These are phyloP conservation scores for Teleopsis dalmanni DNA, from an alignment of 1,140 invertebrate genomes.

Conservation along the genomic window DNA sequence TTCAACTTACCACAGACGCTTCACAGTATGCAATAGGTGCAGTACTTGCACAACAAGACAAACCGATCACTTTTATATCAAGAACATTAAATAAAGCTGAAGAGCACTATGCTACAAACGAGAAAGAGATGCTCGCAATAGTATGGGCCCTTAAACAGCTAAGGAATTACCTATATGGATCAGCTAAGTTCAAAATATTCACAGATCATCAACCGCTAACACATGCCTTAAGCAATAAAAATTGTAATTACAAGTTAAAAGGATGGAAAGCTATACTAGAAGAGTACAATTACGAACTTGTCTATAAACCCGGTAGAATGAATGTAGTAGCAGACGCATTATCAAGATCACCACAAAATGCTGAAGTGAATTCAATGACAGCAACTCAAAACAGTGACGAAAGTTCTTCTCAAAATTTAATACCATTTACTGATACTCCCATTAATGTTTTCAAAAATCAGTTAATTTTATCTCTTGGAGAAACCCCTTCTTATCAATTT, in stretches of 20 bases:
- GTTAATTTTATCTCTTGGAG: background rate
- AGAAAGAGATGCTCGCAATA: slow-evolving; percentile 44
- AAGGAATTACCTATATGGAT: slow-evolving; percentile 43
- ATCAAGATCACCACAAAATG: slow-evolving; percentile 7
- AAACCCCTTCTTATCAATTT: background rate
- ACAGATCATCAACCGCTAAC: slow-evolving; percentile 48
- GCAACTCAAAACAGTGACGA: background rate
- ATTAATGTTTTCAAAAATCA: no score
- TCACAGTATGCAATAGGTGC: slow-evolving; percentile 1
- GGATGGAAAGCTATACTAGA: slow-evolving; percentile 47
- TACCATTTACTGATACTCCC: background rate
- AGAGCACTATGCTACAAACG: slow-evolving; percentile 15
- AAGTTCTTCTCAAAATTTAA: background rate
- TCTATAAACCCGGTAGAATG: slow-evolving; percentile 38
- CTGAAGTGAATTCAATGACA: background rate
- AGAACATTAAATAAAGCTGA: slow-evolving; percentile 10
- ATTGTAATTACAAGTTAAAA: slow-evolving; percentile 42
- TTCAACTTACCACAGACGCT: slow-evolving; percentile 8
- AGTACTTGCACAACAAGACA: background rate
- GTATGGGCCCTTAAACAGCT: slow-evolving; percentile 46
- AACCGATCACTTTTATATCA: slow-evolving; percentile 2
- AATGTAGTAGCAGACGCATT: slow-evolving; percentile 35
- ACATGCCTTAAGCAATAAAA: slow-evolving; percentile 43
- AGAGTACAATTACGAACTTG: slow-evolving; percentile 33
- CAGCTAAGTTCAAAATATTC: slow-evolving; percentile 42